A percentile compares a stretch with the other conserved stretches of the same genome.
These are phyloP conservation scores for Buceros bicornis DNA, from an alignment of 2,797 vertebrate species.

Conservation along the genomic window DNA sequence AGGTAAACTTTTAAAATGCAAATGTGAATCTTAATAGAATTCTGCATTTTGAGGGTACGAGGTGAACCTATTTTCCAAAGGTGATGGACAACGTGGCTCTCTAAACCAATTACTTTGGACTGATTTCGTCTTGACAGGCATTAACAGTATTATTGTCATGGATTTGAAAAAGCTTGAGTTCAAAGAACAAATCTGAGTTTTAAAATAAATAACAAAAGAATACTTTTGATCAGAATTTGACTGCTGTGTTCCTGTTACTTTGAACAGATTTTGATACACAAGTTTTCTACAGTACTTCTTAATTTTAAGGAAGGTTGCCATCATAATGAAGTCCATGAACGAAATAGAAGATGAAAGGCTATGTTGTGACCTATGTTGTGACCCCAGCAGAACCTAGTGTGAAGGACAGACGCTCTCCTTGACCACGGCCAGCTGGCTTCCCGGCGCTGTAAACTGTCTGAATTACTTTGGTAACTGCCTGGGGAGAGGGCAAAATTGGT, in stretches of 20 bases:
- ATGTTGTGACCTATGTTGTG: background rate
- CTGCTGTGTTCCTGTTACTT: background rate
- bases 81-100: background rate
- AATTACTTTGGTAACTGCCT: background rate
- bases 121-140: background rate
- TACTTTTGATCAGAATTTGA: background rate
- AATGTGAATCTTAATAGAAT: background rate
- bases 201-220: background rate
- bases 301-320: background rate
- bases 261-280: background rate
- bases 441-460: accelerated
- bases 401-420: background rate
- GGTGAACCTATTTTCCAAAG: background rate
- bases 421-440: background rate
- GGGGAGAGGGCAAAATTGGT: background rate
- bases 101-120: background rate
- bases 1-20: background rate
- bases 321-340: background rate
- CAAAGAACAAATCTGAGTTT: background rate
- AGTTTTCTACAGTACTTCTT: background rate
- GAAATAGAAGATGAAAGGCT: background rate
- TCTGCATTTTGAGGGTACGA: background rate
- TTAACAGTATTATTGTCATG: background rate
- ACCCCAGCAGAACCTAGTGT: too few relatives aligned
- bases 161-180: background rate